These are phyloP conservation scores for Apodemus sylvaticus DNA, from an alignment of 2,113 vertebrate species.

Conservation along the genomic window DNA sequence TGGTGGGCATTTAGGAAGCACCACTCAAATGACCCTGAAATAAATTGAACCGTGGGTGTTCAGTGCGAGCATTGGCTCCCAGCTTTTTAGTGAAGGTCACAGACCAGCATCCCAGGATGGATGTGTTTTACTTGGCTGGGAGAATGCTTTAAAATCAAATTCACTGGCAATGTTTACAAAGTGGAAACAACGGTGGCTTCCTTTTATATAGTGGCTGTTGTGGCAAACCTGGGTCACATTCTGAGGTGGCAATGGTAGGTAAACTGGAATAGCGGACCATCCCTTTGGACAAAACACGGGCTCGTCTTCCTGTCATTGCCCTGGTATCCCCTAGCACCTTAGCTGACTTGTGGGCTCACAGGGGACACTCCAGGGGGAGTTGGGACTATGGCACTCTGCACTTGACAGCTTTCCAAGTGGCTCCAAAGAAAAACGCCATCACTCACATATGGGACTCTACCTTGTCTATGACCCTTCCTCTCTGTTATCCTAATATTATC, in stretches of 20 bases:
- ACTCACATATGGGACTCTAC: neutral
- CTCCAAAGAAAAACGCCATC: neutral
- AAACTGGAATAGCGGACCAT: accelerated
- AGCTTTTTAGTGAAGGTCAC: neutral
- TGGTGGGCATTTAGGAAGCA: neutral
- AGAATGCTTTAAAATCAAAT: conserved; percentile 32
- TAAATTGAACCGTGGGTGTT: neutral
- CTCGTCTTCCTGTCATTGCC: neutral
- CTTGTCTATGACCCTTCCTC: neutral
- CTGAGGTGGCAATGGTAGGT: neutral
- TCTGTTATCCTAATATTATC: neutral
- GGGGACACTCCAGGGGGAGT: neutral
- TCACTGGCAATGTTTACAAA: conserved; percentile 30
- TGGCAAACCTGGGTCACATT: neutral
- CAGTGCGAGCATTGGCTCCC: neutral
- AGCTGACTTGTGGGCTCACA: accelerated
- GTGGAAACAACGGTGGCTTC: neutral
- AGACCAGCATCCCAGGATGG: neutral
- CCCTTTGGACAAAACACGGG: accelerated
- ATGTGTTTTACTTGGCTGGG: neutral
- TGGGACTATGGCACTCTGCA: too few relatives aligned
- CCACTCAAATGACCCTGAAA: neutral
- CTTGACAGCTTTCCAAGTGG: neutral
- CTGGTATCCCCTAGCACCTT: neutral
- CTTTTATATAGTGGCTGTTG: neutral